Evolutionary conservation across 1,140 invertebrate genomes (phyloP), one percentile per base, ranked within the genome.

Genomic region (Planococcus citri): DNA sequence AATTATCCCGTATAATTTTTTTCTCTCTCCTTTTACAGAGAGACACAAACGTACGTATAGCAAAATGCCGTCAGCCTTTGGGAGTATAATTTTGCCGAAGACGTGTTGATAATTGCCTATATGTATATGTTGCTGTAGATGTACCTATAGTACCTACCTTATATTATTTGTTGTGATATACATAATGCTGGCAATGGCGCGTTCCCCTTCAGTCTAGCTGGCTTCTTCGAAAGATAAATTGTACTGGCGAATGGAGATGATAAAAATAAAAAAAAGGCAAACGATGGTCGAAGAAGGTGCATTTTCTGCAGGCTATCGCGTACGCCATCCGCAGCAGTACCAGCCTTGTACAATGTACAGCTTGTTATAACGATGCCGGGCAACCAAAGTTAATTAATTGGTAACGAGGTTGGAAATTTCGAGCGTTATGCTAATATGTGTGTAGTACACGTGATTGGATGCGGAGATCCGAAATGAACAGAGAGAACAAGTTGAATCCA

Each of bases 381-480:
- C n/a, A 51, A 51, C 4, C 4, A 51, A 51, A 51, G 17, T 20
- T 51, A 51, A 51, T 51, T 51, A 51, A 51, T 51, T 51, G 41
- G 41, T 51, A 51, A 51, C 41, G 41, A 51, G 41, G 41, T 51
- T 9, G 41, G 41, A 51, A 51, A 51, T 51, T 51, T 51, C 41
- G 41, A 51, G n/a, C 33, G 6, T 14, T 14, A 51, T 51, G 41
- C 17, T 51, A 51, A 51, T 51, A n/a, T n/a, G n/a, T n/a, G n/a
- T n/a, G 29, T 12, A 12, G 29, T 12, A 33, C 29, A 12, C n/a
- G n/a, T n/a, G n/a, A n/a, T n/a, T n/a, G n/a, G n/a, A n/a, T n/a
- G n/a, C n/a, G n/a, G n/a, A n/a, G n/a, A n/a, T n/a, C n/a, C n/a
- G n/a, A n/a, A n/a, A n/a, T n/a, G n/a, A n/a, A n/a, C n/a, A n/a